Conservation (phyloP, 2,113 vertebrate genomes). For the Oophaga pumilio region DNA sequence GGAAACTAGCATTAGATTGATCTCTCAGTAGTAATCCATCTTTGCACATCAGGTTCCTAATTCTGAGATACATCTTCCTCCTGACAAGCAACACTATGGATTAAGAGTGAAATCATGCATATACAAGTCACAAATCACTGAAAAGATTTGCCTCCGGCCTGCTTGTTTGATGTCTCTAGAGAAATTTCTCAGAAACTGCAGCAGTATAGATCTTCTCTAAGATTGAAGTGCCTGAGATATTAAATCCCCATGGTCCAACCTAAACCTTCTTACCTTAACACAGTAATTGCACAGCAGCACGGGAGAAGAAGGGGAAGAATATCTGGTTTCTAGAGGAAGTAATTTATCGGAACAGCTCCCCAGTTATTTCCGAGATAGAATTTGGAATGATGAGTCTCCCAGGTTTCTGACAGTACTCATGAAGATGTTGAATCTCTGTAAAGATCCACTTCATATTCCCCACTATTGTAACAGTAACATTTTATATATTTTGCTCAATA, state of each 20-base stretch:
- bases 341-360: conserved; percentile 47
- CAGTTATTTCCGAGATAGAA: conserved; percentile 57
- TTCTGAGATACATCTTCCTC: conserved; percentile 61
- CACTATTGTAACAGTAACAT: neutral
- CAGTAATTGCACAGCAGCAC: conserved; percentile 45
- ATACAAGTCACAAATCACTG: conserved; percentile 54
- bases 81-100: conserved; percentile 50
- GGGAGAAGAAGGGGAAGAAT: conserved; percentile 53
- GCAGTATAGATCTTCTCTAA: conserved; percentile 52
- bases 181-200: conserved; percentile 57
- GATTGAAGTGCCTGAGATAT: conserved; percentile 40
- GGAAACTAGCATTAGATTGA: conserved; percentile 51
- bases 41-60: conserved; percentile 57
- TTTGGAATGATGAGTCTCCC: conserved; percentile 37
- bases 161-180: conserved; percentile 54
- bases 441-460: conserved; percentile 21
- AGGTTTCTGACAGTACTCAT: conserved; percentile 50
- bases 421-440: conserved; percentile 21
- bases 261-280: conserved; percentile 47
- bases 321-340: conserved; percentile 59
- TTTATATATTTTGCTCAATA: conserved; percentile 27
- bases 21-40: conserved; percentile 57
- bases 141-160: conserved; percentile 48
- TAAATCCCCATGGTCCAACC: conserved; percentile 52
- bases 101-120: conserved; percentile 62